A percentile compares a stretch with the other conserved stretches of the same genome.
These are phyloP conservation scores for Poecile atricapillus DNA, from an alignment of 2,113 vertebrate species.

Conservation along the genomic window DNA sequence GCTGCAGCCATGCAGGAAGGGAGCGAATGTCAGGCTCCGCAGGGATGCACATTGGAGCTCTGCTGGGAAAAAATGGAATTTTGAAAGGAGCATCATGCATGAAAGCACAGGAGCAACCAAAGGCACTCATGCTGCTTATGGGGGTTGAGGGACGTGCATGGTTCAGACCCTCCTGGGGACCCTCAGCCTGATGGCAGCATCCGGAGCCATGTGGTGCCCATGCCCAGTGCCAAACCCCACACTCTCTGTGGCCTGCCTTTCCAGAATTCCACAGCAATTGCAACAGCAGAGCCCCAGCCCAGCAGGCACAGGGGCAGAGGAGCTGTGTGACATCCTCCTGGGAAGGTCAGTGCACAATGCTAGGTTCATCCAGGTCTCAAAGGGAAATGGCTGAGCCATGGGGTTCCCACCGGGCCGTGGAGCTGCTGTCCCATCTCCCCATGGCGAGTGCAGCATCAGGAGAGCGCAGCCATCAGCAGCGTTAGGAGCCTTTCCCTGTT, in stretches of 20 bases:
- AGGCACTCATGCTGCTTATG: background rate
- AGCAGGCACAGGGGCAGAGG: background rate
- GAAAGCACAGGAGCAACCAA: background rate
- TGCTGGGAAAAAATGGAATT: background rate
- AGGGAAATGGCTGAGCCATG: background rate
- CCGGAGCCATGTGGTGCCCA: accelerated
- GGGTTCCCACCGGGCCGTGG: accelerated
- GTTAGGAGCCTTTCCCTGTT: slow-evolving; percentile 71
- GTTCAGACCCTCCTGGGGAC: background rate
- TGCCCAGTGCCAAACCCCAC: background rate
- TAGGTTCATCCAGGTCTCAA: background rate
- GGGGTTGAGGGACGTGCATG: accelerated
- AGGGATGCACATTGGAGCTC: accelerated
- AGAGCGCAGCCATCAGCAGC: accelerated
- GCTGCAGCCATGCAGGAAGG: background rate
- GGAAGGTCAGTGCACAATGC: background rate
- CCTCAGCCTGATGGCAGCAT: accelerated
- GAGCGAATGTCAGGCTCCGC: accelerated
- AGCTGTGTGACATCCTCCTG: background rate
- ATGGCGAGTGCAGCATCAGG: accelerated
- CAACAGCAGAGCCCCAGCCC: background rate
- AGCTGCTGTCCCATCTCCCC: background rate
- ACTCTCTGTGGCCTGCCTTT: background rate
- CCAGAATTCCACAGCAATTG: background rate
- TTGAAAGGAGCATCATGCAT: background rate